Percentiles rank a stretch among this genome's conserved stretches.
Evolutionary conservation across 2,888 invertebrate species (phyloP).

Genomic region (Cryptus armator): DNA sequence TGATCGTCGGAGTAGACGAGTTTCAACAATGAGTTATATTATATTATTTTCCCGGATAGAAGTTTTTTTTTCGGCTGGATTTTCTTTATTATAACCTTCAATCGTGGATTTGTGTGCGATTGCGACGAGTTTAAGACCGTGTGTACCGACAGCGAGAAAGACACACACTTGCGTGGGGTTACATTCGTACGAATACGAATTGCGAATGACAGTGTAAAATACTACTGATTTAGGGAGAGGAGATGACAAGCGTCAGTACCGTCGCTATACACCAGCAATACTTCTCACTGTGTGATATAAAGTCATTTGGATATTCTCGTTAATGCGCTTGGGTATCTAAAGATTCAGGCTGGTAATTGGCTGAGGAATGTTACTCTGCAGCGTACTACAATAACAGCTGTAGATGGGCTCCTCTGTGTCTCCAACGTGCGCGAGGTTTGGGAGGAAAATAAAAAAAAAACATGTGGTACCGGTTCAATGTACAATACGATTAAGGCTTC

Average conservation of each 20-base stretch:
- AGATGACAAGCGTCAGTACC: slow-evolving; percentile 33
- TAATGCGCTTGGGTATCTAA: slow-evolving; percentile 11
- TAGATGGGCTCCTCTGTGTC: not conserved
- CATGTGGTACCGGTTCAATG: slow-evolving; percentile 49
- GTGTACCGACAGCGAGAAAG: not conserved
- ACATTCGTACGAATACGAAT: not conserved
- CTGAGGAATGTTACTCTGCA: not conserved
- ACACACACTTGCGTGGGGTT: not conserved
- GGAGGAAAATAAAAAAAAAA: slow-evolving; percentile 1
- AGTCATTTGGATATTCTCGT: slow-evolving; percentile 18
- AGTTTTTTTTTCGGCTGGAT: not conserved
- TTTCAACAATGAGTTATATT: not conserved
- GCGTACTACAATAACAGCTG: slow-evolving; percentile 13
- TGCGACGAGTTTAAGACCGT: not conserved
- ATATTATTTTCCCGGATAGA: not conserved
- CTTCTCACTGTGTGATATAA: not conserved
- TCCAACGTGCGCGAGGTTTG: slow-evolving; percentile 2
- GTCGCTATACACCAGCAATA: not conserved
- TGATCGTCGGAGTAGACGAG: not conserved
- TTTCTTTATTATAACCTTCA: slow-evolving; percentile 11
- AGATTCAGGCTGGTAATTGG: slow-evolving; percentile 32
- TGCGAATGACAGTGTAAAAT: slow-evolving; percentile 45
- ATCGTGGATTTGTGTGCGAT: not conserved
- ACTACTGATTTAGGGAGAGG: not conserved
- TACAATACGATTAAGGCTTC: slow-evolving; percentile 54